These are phyloP conservation scores for Echinops telfairi DNA, from an alignment of 2,113 vertebrate genomes.

Conservation along the genomic window DNA sequence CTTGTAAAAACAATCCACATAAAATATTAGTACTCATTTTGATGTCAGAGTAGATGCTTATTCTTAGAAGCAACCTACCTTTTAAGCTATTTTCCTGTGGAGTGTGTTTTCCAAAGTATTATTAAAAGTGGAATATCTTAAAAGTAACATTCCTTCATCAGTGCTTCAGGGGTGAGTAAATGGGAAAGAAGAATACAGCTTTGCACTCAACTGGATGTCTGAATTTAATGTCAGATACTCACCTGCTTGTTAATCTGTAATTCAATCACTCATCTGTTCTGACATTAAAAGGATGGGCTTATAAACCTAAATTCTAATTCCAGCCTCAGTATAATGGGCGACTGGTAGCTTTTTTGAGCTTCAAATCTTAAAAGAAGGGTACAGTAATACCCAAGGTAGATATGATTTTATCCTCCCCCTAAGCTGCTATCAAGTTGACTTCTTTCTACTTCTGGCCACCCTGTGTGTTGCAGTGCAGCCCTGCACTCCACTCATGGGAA, in stretches of 20 bases:
- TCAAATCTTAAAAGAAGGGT: background rate
- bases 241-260: background rate
- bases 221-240: constrained; percentile 29
- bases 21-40: constrained; percentile 27
- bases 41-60: constrained; percentile 26
- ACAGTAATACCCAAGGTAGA: background rate
- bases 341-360: constrained; percentile 25
- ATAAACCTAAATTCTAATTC: constrained; percentile 25
- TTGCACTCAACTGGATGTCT: constrained; percentile 1
- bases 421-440: too few species aligned
- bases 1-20: background rate
- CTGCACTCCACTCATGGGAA: too few species aligned
- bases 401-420: too few species aligned
- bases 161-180: background rate
- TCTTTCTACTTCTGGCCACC: too few species aligned
- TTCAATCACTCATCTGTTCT: background rate
- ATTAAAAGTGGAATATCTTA: background rate
- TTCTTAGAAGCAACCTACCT: constrained; percentile 34
- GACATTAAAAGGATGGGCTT: constrained; percentile 9
- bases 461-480: too few species aligned
- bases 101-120: constrained; percentile 51
- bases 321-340: background rate
- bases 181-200: constrained; percentile 3
- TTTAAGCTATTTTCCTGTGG: constrained; percentile 38
- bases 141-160: constrained; percentile 15